phyloP scores from a whole-genome alignment of 2,797 vertebrate genomes.

The Dendrocincla fuliginosa region DNA sequence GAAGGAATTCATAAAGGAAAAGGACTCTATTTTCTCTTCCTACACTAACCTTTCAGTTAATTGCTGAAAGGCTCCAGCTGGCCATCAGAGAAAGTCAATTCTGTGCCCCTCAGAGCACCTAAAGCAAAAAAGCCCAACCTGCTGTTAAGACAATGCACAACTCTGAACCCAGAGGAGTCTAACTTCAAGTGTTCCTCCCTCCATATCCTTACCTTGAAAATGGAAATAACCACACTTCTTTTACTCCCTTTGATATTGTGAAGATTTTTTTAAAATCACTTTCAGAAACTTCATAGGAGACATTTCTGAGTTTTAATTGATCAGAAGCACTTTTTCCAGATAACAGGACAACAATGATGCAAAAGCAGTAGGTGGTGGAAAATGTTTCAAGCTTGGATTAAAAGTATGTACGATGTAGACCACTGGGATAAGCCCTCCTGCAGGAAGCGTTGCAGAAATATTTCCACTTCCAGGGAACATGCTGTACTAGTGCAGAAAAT shows the following conservation, averaged over 20 bases:
- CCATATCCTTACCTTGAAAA: background rate
- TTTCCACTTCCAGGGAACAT: background rate
- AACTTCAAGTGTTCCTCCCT: background rate
- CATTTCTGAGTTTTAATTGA: background rate
- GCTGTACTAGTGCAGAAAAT: background rate
- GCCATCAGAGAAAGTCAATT: background rate
- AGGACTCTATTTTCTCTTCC: background rate
- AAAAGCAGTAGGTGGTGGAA: background rate
- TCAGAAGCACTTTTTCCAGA: background rate
- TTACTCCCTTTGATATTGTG: background rate
- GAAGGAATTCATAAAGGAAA: background rate
- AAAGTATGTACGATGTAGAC: background rate
- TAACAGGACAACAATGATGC: background rate
- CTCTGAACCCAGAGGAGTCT: background rate
- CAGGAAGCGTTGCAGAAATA: background rate
- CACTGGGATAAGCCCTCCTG: background rate
- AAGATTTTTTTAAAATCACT: background rate
- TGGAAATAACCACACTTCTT: background rate
- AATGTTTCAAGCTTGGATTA: background rate
- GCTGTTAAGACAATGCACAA: background rate
- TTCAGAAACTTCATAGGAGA: background rate
- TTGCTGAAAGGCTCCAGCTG: background rate
- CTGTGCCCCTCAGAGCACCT: background rate
- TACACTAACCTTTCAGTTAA: background rate
- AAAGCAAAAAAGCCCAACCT: background rate